Percentiles rank a stretch among this genome's conserved stretches.
phyloP scores from a whole-genome alignment of 2,888 invertebrate species.

The Oegoconia quadripuncta region DNA sequence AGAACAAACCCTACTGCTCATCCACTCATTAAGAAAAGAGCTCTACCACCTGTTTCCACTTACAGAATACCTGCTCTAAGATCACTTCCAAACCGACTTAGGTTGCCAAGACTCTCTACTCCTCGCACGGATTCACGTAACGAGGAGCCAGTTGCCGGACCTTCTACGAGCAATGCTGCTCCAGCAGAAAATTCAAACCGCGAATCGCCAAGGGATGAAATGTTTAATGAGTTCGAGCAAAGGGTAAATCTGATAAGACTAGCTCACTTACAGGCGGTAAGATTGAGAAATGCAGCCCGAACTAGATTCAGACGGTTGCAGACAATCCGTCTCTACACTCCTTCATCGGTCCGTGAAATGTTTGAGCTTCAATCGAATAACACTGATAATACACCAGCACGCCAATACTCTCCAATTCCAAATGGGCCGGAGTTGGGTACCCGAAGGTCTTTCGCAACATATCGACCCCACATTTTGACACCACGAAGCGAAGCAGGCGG shows the following conservation, averaged over 20 bases:
- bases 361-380: slow-evolving; percentile 47
- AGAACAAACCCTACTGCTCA: slow-evolving; percentile 61
- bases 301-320: slow-evolving; percentile 61
- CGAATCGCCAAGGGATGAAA: slow-evolving; percentile 37
- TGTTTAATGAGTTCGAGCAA: slow-evolving; percentile 52
- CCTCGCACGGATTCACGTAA: slow-evolving; percentile 27
- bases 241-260: slow-evolving; percentile 62
- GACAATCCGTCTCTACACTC: slow-evolving; percentile 63
- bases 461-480: slow-evolving; percentile 42
- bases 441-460: slow-evolving; percentile 37
- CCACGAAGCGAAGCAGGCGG: slow-evolving; percentile 33
- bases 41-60: slow-evolving; percentile 51
- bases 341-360: slow-evolving; percentile 66
- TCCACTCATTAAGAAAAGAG: slow-evolving; percentile 53
- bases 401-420: slow-evolving; percentile 27
- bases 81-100: slow-evolving; percentile 38
- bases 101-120: slow-evolving; percentile 24
- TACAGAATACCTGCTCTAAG: slow-evolving; percentile 63
- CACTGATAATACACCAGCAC: slow-evolving; percentile 38
- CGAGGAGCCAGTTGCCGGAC: slow-evolving; percentile 55
- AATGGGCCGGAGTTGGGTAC: slow-evolving; percentile 30
- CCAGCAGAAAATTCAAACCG: slow-evolving; percentile 26
- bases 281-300: slow-evolving; percentile 60
- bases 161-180: slow-evolving; percentile 37
- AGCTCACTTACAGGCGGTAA: slow-evolving; percentile 62